Conservation (phyloP, 2,113 vertebrate species). For the Nibea albiflora region DNA sequence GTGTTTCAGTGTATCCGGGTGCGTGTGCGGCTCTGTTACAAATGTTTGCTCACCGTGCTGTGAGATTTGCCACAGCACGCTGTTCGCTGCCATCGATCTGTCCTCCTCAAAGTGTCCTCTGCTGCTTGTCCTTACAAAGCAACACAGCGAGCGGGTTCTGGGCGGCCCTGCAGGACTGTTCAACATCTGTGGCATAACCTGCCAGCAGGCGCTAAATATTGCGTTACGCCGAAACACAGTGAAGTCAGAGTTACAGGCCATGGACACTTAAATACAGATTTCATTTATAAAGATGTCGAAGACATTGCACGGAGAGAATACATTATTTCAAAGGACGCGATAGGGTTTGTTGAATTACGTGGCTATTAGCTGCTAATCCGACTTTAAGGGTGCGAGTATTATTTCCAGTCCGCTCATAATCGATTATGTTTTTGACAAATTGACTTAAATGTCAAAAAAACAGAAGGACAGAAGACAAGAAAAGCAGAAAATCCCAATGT, state of each 20-base stretch:
- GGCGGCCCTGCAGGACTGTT: slow-evolving; percentile 29
- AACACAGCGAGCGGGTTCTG: slow-evolving; percentile 31
- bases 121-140: slow-evolving; percentile 58
- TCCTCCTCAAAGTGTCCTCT: slow-evolving; percentile 53
- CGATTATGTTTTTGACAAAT: slow-evolving; percentile 24
- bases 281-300: too few species aligned
- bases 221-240: slow-evolving; percentile 37
- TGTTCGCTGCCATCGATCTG: slow-evolving; percentile 39
- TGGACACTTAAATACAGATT: neutral
- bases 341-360: neutral
- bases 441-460: slow-evolving; percentile 6
- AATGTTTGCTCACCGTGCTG: slow-evolving; percentile 24
- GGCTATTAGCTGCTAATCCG: slow-evolving; percentile 33
- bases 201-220: slow-evolving; percentile 41
- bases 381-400: slow-evolving; percentile 30
- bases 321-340: slow-evolving; percentile 24
- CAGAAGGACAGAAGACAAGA: neutral
- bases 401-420: slow-evolving; percentile 4
- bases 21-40: neutral
- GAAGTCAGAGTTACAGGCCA: slow-evolving; percentile 13
- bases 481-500: slow-evolving; percentile 14
- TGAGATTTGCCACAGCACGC: slow-evolving; percentile 30
- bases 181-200: slow-evolving; percentile 73
- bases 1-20: neutral
- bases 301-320: neutral